These are phyloP conservation scores for Neodiprion pinetum DNA, from an alignment of 1,140 invertebrate genomes.

Conservation along the genomic window DNA sequence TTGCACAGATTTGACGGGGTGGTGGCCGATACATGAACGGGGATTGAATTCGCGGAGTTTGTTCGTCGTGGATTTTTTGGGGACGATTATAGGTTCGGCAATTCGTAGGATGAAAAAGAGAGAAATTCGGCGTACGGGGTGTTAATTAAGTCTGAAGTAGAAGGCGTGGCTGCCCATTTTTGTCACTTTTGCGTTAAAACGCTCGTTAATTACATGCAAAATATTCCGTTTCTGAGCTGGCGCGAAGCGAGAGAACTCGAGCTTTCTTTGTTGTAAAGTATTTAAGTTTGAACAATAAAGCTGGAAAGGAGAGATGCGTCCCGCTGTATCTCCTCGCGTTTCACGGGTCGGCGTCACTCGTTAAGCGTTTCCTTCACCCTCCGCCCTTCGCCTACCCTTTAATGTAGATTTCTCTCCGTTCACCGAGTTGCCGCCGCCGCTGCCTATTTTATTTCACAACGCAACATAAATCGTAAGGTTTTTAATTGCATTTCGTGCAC, in stretches of 20 bases:
- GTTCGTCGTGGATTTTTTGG: too few species aligned
- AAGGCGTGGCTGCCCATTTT: background rate
- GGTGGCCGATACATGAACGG: too few species aligned
- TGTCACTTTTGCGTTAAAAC: background rate
- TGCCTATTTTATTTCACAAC: too few species aligned
- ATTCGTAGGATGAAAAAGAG: too few species aligned
- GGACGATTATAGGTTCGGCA: too few species aligned
- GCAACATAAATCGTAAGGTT: background rate
- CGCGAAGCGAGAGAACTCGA: background rate
- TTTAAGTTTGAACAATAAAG: constrained; percentile 3
- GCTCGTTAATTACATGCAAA: background rate
- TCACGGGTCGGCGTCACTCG: background rate
- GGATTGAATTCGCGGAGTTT: too few species aligned
- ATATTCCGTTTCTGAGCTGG: background rate
- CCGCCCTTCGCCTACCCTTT: background rate
- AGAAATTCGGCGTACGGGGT: background rate
- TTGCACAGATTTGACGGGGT: too few species aligned
- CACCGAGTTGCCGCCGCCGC: background rate
- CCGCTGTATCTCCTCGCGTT: background rate
- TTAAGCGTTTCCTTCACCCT: background rate
- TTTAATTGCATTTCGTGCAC: background rate
- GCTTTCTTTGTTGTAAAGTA: background rate
- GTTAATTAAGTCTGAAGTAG: background rate
- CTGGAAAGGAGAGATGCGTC: background rate
- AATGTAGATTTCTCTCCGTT: background rate